phyloP scores from a whole-genome alignment of 1,140 invertebrate genomes.

The Calliphora vicina region DNA sequence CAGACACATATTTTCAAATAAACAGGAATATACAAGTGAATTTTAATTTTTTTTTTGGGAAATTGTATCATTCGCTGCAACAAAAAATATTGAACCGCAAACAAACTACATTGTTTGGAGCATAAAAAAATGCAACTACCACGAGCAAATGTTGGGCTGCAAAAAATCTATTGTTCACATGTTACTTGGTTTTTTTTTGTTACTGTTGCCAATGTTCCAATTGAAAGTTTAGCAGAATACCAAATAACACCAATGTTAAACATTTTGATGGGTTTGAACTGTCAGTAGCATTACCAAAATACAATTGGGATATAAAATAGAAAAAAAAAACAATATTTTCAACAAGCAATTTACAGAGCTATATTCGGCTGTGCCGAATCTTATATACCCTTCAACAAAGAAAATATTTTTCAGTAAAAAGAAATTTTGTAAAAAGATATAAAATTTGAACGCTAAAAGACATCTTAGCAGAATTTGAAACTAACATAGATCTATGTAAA shows the following conservation, averaged over 20 bases:
- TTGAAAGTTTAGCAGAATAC: constrained; percentile 18
- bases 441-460: too few relatives aligned
- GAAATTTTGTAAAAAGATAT: too few relatives aligned
- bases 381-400: too few relatives aligned
- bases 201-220: constrained; percentile 29
- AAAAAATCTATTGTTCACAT: constrained; percentile 17
- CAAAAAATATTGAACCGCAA: neutral
- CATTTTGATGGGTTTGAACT: constrained; percentile 33
- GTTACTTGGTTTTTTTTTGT: neutral
- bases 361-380: too few relatives aligned
- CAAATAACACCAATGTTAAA: constrained; percentile 23
- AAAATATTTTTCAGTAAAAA: too few relatives aligned
- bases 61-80: neutral
- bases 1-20: neutral
- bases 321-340: neutral
- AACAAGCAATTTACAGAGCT: neutral
- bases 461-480: too few relatives aligned
- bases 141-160: too few relatives aligned
- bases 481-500: too few relatives aligned
- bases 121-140: neutral
- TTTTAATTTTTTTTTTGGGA: neutral
- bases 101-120: constrained; percentile 7
- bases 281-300: constrained; percentile 28
- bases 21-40: constrained; percentile 1
- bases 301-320: neutral